Evolutionary conservation across 2,113 vertebrate genomes (phyloP).

Genomic region (Gnathonemus echidnorhynchus): DNA sequence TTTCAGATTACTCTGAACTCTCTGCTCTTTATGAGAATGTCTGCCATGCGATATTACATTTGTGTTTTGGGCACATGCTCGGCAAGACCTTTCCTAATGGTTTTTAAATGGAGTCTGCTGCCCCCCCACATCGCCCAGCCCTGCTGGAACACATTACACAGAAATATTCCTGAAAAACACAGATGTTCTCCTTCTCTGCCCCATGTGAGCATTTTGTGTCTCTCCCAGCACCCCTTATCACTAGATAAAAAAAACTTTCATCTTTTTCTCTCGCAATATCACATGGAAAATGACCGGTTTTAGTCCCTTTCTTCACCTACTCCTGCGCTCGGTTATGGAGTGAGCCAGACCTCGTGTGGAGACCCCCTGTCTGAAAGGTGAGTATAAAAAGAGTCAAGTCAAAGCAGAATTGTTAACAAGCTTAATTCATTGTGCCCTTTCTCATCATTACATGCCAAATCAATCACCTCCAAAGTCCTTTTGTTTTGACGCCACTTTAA

Average conservation of each 20-base stretch:
- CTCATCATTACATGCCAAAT: neutral
- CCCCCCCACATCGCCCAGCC: neutral
- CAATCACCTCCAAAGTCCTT: neutral
- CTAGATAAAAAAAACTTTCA: neutral
- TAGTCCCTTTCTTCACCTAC: neutral
- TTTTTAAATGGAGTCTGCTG: neutral
- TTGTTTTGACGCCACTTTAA: neutral
- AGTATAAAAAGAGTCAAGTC: neutral
- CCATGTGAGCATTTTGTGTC: neutral
- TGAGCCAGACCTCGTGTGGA: neutral
- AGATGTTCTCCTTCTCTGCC: neutral
- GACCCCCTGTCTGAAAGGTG: neutral
- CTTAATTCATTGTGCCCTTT: neutral
- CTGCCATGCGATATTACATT: neutral
- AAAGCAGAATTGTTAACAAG: neutral
- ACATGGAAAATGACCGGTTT: neutral
- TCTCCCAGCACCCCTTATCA: neutral
- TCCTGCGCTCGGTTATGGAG: neutral
- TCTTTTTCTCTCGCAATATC: neutral
- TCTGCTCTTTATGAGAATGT: neutral
- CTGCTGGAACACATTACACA: neutral
- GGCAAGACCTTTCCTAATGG: neutral
- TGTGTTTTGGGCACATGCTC: constrained; percentile 2
- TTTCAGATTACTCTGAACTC: neutral
- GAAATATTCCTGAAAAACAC: neutral